phyloP scores from a whole-genome alignment of 1,140 invertebrate genomes.

The Kradibia gibbosae region DNA sequence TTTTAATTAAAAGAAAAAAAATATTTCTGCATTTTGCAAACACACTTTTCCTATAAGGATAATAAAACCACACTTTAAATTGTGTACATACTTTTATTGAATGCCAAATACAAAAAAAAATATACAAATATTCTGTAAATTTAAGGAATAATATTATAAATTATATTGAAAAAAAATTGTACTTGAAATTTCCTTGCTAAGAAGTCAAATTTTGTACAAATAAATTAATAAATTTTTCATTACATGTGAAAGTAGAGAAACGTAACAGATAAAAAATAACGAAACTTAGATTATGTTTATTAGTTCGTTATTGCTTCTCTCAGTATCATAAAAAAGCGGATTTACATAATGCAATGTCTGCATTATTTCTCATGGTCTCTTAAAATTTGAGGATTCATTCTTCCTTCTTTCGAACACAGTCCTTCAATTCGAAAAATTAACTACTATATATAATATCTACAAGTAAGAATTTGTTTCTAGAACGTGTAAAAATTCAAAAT shows the following conservation, averaged over 20 bases:
- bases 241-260: no score
- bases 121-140: no score
- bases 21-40: neutral
- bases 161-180: no score
- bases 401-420: neutral
- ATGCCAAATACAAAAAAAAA: no score
- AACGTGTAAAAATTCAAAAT: conserved; percentile 15
- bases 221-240: no score
- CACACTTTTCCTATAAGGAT: no score
- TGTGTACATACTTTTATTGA: no score
- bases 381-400: neutral
- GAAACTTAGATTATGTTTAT: neutral
- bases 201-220: no score
- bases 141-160: no score
- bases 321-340: conserved; percentile 31
- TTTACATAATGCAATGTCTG: conserved; percentile 52
- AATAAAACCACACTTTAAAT: no score
- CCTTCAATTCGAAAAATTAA: neutral
- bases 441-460: neutral
- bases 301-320: neutral
- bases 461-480: neutral
- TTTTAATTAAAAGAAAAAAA: neutral
- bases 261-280: neutral
- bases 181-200: no score
- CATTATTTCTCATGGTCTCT: neutral